Evolutionary conservation across 2,888 invertebrate species (phyloP), one percentile per base, ranked within the genome.

Genomic region (Opisthograptis luteolata): DNA sequence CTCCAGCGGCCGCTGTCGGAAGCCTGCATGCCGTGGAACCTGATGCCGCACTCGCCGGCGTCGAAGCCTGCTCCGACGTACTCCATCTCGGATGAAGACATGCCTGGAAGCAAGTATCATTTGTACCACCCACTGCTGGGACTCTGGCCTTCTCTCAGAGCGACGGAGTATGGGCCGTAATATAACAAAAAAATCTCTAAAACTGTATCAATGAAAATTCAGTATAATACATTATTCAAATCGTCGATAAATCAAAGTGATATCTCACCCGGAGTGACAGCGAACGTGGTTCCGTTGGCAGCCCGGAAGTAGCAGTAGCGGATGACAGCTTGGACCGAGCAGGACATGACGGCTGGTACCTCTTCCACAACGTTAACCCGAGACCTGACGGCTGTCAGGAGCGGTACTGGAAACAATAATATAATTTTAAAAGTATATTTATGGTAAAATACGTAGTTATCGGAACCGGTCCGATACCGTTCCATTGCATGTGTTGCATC

Each of bases 251-350:
- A n/a, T n/a, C n/a, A n/a, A n/a, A n/a, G n/a, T n/a, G 24, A 42
- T 35, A n/a, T 28, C 71, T 73, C 60, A 87, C 89, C 75, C 40
- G 84, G 81, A 8, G 68, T 64, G n/a, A 85, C 72, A 28, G 70
- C 76, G 64, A 64, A 82, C 14, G 77, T 52, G 9, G 85, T 80
- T 60, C 87, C 87, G 48, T 88, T 88, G 1, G 58, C 50, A 0
- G 76, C 63, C 22, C 85, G 72, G 72, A 87, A 87, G 73, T 86
- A 87, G 68, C 89, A 89, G 73, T 89, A 89, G 1, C 68, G 66
- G 34, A 89, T 76, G 2, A 68, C 43, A 0, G 81, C 55, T 17
- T 73, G 62, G 3, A 84, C 64, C 0, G 71, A 70, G 62, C 89
- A 90, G 7, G 73, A 66, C 74, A 89, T 62, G 3, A 63, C 64